Evolutionary conservation across 1,140 invertebrate genomes (phyloP), one percentile per base, ranked within the genome.

Genomic region (Cotesia vestalis): DNA sequence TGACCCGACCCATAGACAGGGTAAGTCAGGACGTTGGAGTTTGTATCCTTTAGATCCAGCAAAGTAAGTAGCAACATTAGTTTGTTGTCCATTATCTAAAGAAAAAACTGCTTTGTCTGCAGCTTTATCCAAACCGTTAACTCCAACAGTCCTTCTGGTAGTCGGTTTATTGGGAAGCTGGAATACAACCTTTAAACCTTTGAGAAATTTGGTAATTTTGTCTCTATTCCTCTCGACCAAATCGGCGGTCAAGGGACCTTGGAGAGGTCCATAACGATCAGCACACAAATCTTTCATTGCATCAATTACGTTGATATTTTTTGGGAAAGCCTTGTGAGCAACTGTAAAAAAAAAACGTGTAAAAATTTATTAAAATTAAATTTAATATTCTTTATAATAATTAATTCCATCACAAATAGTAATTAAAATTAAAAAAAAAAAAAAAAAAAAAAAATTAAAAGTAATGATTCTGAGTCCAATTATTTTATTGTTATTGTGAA

Each of bases 241-340:
- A 0, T 12, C 12, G 1, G 38, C 0, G 4, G 64, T 71, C 27
- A 75, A 5, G 27, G 27, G 27, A 1, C 40, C 0, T n/a, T 40
- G 46, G 20, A 35, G 12, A 11, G 6, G 0, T 11, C 17, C 5
- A 64, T 3, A 20, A 0, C 2, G n/a, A 51, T 64, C 35, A 8
- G 14, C 38, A 14, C 73, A 57, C 64, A 79, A 11, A 8, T 88
- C 80, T 38, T 74, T 72, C 57, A 85, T 75, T 1, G 85, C 80
- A 3, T 89, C 79, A 5, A 90, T 66, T 27, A 91, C 72, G 0
- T 66, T 34, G 76, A 89, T 84, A 1, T 79, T 46, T n/a, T 76
- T 88, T 0, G 91, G 90, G 75, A 93, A 92, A 4, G 89, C 91
- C 80, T 92, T 92, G 77, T 93, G 91, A 0, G 89, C 89, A 55